Evolutionary conservation across 2,113 vertebrate genomes (phyloP), one percentile per base, ranked within the genome.

Genomic region (Centropristis striata): DNA sequence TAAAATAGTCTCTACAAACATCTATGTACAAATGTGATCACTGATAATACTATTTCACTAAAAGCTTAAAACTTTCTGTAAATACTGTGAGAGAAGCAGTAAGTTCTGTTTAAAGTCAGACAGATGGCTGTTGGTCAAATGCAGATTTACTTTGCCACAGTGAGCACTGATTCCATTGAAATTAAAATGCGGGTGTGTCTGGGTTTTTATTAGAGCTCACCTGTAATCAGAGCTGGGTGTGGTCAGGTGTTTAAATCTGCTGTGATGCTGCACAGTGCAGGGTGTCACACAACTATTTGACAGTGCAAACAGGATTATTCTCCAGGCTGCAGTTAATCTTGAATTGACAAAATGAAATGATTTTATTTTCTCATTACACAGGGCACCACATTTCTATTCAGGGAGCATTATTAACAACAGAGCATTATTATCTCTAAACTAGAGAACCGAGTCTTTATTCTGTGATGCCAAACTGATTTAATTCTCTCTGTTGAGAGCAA

Each of bases 241-340:
- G 46, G 57, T 12, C 32, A 15, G 39, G 16, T 59, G 14, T 10
- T 18, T 23, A 8, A 66, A 49, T 4, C 63, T 15, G 63, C 61
- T 21, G 63, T 21, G 20, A 65, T 5, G 46, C 27, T 36, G 11
- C 44, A 12, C 3, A 16, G 28, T 32, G 9, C 9, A 64, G 9
- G 36, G 13, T 15, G 23, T 46, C 47, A 47, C 47, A 47, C 44
- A 28, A 36, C 20, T 8, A 14, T 28, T 32, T 9, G 46, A 6
- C 57, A 47, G 39, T 76, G 44, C 59, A 23, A 32, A 14, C 20
- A 68, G n/a, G 3, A 11, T 58, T 50, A n/a, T 37, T 27, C n/a
- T 2, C 27, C 67, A 53, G 25, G 27, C 58, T 84, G 54, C 20
- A 70, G 54, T 78, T 80, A 58, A 69, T 80, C 61, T 71, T 79